Evolutionary conservation across 2,888 invertebrate genomes (phyloP).

Genomic region (Tinea trinotella): DNA sequence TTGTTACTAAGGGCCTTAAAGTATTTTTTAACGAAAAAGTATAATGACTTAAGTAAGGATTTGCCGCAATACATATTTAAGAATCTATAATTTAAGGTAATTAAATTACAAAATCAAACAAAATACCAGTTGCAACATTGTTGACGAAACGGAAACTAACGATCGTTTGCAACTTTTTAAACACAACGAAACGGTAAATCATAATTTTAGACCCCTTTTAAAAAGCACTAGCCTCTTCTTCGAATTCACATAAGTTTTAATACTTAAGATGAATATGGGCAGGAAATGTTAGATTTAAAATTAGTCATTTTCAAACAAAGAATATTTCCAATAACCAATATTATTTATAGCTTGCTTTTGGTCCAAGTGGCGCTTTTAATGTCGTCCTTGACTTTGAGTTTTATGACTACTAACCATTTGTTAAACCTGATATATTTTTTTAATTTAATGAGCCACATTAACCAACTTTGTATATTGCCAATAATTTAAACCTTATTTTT

Average conservation of each 20-base stretch:
- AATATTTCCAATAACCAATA: constrained; percentile 10
- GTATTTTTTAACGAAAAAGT: too few species aligned
- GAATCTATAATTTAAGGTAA: neutral
- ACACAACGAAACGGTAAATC: constrained; percentile 61
- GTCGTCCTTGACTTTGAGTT: neutral
- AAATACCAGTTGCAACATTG: constrained; percentile 36
- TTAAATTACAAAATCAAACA: neutral
- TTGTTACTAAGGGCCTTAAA: too few species aligned
- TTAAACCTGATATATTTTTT: neutral
- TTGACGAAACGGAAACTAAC: constrained; percentile 66
- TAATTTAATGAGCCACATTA: too few species aligned
- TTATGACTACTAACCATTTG: neutral
- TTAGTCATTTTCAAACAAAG: constrained; percentile 16
- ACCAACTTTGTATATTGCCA: too few species aligned
- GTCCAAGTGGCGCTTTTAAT: neutral
- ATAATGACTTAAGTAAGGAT: neutral
- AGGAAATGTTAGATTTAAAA: constrained; percentile 17
- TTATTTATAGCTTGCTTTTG: constrained; percentile 1
- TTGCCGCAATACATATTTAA: neutral
- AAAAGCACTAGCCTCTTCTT: constrained; percentile 68
- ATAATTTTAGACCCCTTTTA: constrained; percentile 59
- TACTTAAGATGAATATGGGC: constrained; percentile 7
- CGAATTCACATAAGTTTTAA: constrained; percentile 55
- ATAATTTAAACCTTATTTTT: too few species aligned
- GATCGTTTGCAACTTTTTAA: constrained; percentile 70